phyloP scores from a whole-genome alignment of 2,888 invertebrate genomes.

The Apamea sordens region DNA sequence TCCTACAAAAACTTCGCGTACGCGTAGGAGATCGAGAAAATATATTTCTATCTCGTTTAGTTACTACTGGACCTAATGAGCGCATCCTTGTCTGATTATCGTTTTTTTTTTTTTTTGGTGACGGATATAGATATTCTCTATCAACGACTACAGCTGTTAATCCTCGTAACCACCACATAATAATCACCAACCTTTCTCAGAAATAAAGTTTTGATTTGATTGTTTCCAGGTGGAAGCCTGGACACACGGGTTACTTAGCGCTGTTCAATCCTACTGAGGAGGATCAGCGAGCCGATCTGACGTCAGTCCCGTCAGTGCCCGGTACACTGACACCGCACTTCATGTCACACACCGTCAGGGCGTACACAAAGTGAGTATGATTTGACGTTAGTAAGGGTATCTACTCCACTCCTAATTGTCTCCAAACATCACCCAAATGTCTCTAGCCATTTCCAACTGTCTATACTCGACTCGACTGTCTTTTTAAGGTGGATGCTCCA shows the following conservation, averaged over 20 bases:
- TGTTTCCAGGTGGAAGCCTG: constrained; percentile 91
- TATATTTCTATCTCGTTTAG: not conserved
- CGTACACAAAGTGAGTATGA: constrained; percentile 78
- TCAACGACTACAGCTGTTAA: too few relatives aligned
- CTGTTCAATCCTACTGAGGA: constrained; percentile 92
- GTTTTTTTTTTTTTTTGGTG: too few relatives aligned
- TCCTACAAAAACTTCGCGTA: too few relatives aligned
- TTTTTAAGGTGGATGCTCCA: too few relatives aligned
- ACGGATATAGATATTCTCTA: not conserved
- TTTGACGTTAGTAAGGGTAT: not conserved
- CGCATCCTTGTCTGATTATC: not conserved
- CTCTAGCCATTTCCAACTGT: too few relatives aligned
- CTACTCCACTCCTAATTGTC: not conserved
- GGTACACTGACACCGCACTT: constrained; percentile 90
- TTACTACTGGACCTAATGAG: too few relatives aligned
- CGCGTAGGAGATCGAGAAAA: too few relatives aligned
- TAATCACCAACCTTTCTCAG: not conserved
- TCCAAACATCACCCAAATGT: not conserved
- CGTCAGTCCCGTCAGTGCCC: constrained; percentile 87
- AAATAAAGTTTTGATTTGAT: not conserved
- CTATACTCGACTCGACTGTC: not conserved
- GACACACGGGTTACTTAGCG: constrained; percentile 94
- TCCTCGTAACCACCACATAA: not conserved
- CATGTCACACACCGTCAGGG: constrained; percentile 87
- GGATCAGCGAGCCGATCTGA: constrained; percentile 89